A percentile compares a stretch with the other conserved stretches of the same genome.
Evolutionary conservation across 2,113 vertebrate genomes (phyloP).

Genomic region (Sinosuthora webbiana): DNA sequence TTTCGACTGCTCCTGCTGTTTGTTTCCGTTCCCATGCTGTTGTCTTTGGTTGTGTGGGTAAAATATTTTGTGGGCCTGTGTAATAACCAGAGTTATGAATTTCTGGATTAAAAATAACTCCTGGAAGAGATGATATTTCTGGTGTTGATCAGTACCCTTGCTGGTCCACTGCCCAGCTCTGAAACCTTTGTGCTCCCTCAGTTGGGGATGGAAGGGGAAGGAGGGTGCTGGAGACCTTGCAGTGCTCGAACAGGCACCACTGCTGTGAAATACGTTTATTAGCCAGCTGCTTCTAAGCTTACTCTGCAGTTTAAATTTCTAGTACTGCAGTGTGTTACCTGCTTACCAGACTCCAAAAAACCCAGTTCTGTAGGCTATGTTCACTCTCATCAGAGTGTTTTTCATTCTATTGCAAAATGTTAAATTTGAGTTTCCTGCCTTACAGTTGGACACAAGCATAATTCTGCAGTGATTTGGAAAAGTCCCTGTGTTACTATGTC

Average conservation of each 20-base stretch:
- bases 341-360: background rate
- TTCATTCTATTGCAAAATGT: background rate
- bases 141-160: background rate
- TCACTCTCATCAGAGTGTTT: background rate
- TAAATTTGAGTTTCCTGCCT: background rate
- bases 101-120: slow-evolving; percentile 3
- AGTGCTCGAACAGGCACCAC: background rate
- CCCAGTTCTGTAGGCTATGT: background rate
- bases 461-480: background rate
- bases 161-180: background rate
- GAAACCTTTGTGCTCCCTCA: background rate
- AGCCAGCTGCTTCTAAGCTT: background rate
- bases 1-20: background rate
- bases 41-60: background rate
- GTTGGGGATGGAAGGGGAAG: background rate
- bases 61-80: background rate
- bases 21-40: background rate
- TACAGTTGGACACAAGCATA: background rate
- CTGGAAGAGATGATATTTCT: background rate
- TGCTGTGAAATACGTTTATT: background rate
- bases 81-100: background rate
- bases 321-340: background rate
- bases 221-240: background rate
- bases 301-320: background rate
- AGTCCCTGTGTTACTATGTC: background rate